Base-by-base conservation (phyloP, 2,888 invertebrate genomes). In the Timema cristinae region DNA sequence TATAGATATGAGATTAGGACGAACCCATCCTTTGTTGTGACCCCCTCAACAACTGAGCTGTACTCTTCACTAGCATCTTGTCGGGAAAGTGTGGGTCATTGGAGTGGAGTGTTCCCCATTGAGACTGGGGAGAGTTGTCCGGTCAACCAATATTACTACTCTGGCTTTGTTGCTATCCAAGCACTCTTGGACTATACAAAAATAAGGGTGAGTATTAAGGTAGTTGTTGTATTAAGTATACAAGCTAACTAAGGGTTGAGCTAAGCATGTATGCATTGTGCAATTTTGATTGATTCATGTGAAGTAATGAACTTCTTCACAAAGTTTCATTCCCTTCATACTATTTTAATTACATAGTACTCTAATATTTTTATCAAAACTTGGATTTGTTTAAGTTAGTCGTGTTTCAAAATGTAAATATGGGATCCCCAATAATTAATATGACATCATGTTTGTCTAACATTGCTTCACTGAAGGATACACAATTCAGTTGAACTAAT, bases 141-240 rank as follows among this genome's bases (percentile, higher is more conserved):
- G 0, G 90, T 89, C 6, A 88, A 91, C 77, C 89, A 90, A 82
- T 92, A 92, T 79, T 90, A 89, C 79, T 89, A 88, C 79, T 90
- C 91, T 0, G 91, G 91, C n/a, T 92, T 92, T 79, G 81, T 91
- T 74, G 90, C 90, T 5, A 81, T 92, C 76, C 91, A 92, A 81
- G 86, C 89, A 32, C 82, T 92, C 16, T 86, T 91, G 67, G 91
- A 92, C 80, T 88, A 86, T 78, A 89, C 90, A 47, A 90, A 91
- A 81, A 90, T 91, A 75, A 87, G 86, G 85, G 90, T 91, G 79
- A 78, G 80, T 74, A 32, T 32, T 32, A 32, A 32, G 32, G 32
- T 32, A 32, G 32, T 4, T 67, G 32, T 32, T 32, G 1, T 32
- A 32, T 1, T 32, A 32, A 32, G 32, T 32, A 32, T 32, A 4